phyloP scores from a whole-genome alignment of 2,888 invertebrate species.

The Napeogenes sylphis region DNA sequence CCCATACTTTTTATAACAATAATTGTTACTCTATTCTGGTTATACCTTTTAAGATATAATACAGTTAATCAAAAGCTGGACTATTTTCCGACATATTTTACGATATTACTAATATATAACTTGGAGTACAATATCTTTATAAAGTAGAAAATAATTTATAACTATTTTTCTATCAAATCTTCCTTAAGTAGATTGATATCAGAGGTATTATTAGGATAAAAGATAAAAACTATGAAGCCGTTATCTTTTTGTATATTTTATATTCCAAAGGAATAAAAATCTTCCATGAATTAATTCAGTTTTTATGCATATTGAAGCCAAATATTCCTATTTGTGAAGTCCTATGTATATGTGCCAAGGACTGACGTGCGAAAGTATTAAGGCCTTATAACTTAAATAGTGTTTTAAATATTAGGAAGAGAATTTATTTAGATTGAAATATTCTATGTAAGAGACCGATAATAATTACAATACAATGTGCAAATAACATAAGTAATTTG shows the following conservation, averaged over 20 bases:
- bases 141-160: neutral
- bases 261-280: too few relatives aligned
- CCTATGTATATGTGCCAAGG: neutral
- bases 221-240: too few relatives aligned
- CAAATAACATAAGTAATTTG: neutral
- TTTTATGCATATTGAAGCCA: neutral
- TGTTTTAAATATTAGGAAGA: neutral
- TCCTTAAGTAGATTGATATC: conserved; percentile 3
- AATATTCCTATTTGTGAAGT: neutral
- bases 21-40: neutral
- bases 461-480: neutral
- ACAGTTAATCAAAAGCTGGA: neutral
- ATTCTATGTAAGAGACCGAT: too few relatives aligned
- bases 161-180: conserved; percentile 1
- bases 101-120: neutral
- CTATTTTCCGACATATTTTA: conserved; percentile 3
- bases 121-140: neutral
- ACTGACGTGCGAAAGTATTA: conserved; percentile 4
- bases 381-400: conserved; percentile 2
- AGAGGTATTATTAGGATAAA: conserved; percentile 19
- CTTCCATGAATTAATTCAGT: too few relatives aligned
- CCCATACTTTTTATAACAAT: too few relatives aligned
- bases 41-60: neutral
- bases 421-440: neutral
- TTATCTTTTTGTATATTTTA: neutral